Conservation (phyloP, 2,797 vertebrate species). For the Myotis daubentonii region DNA sequence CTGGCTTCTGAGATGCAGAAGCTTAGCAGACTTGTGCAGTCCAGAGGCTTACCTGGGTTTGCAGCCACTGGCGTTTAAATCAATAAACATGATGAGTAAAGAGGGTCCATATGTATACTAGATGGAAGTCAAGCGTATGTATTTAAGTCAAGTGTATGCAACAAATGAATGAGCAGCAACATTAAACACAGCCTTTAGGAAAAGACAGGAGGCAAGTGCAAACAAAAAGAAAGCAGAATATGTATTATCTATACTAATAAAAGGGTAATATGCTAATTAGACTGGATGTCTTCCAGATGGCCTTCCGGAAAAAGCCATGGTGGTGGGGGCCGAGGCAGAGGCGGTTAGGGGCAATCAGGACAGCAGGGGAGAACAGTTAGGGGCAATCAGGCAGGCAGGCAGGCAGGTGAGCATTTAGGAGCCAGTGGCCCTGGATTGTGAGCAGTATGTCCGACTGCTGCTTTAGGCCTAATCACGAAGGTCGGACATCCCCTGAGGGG, state of each 20-base stretch:
- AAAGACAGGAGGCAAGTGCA: slow-evolving; percentile 73
- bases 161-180: slow-evolving; percentile 73
- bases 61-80: slow-evolving; percentile 55
- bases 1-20: not conserved
- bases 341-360: no score
- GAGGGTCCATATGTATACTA: slow-evolving; percentile 14
- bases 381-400: no score
- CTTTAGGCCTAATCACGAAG: no score
- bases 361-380: no score
- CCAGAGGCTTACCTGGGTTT: not conserved
- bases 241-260: slow-evolving; percentile 49
- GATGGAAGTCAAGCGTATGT: slow-evolving; percentile 59
- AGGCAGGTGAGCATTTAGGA: no score
- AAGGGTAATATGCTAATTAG: no score
- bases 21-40: not conserved
- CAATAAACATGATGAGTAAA: not conserved
- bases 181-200: slow-evolving; percentile 76
- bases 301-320: no score
- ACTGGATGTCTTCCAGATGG: no score
- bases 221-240: slow-evolving; percentile 69
- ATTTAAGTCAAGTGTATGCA: slow-evolving; percentile 66
- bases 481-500: no score
- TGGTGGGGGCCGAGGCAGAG: no score
- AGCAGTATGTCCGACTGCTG: no score
- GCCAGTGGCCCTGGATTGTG: no score